Base-by-base conservation (phyloP, 2,888 invertebrate species). In the Liopterus haemorrhoidalis region DNA sequence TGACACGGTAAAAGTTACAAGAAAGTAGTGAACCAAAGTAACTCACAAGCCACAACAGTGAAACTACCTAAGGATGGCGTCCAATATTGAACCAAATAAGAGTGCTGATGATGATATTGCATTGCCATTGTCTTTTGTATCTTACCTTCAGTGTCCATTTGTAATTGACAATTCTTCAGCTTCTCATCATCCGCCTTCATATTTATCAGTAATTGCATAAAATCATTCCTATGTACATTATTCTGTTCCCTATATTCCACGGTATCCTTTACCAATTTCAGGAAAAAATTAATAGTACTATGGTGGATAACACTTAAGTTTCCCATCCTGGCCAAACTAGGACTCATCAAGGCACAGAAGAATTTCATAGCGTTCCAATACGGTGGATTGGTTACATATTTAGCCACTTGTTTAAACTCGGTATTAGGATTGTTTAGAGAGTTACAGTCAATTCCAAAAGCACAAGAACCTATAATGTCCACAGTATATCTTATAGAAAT, bases 371-470 rank as follows among this genome's bases (percentile, higher is more conserved):
- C 45, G 16, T 33, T 45, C 14, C 9, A 9, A n/a, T 25, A 8
- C 2, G 45, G 45, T 6, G 45, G 45, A 14, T 25, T 27, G 20
- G 14, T 33, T 27, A 39, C 15, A 14, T 20, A 12, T 9, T 33
- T 15, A 20, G 45, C 45, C 14, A 45, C 32, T 14, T 14, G 5
- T 33, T 20, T 45, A 9, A 45, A 45, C 12, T 31, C 21, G 14
- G 38, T 39, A 16, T 45, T 11, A 14, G 39, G 45, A 45, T 45
- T 25, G 18, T 38, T 22, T 14, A 45, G 21, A 3, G 25, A 38
- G 27, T 39, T 45, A 18, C 45, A 33, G 24, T 45, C 45, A 18
- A 45, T 32, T 25, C 45, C 45, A 33, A 45, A 45, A 9, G 32
- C 45, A 25, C 32, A 33, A 19, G 15, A 24, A 22, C 45, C 45